A percentile compares a stretch with the other conserved stretches of the same genome.
Conservation (phyloP, 2,113 vertebrate species). For the Eptatretus burgeri region DNA sequence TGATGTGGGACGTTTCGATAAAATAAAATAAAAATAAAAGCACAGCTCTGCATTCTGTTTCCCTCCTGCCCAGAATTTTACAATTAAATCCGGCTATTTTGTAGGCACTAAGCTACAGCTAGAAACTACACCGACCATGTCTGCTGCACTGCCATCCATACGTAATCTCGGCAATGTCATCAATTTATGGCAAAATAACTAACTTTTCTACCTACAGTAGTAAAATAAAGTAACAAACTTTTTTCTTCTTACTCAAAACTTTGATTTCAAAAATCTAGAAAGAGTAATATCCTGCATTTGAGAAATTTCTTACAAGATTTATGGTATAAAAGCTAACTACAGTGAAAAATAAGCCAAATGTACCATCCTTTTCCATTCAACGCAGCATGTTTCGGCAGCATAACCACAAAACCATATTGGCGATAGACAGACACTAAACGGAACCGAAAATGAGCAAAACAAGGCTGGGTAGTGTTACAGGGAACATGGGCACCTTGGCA, state of each 20-base stretch:
- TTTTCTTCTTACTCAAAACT: conserved; percentile 72
- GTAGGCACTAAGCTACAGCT: conserved; percentile 41
- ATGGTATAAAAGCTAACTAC: conserved; percentile 99
- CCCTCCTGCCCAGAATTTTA: conserved; percentile 9
- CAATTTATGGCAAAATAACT: conserved; percentile 94
- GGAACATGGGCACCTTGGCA: conserved; percentile 30
- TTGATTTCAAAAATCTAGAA: conserved; percentile 99
- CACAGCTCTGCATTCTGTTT: conserved; percentile 1
- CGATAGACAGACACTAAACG: conserved; percentile 55
- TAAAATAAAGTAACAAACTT: conserved; percentile 99
- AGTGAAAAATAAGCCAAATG: conserved; percentile 99
- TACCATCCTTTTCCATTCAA: conserved; percentile 24
- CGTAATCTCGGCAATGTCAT: conserved; percentile 18
- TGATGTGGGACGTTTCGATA: conserved; percentile 55
- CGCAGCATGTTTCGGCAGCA: conserved; percentile 42
- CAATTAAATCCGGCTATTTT: conserved; percentile 45
- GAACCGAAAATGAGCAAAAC: conserved; percentile 27
- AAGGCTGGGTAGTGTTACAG: conserved; percentile 37
- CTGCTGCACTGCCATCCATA: conserved; percentile 21
- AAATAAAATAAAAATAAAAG: conserved; percentile 30
- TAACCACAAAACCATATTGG: conserved; percentile 53
- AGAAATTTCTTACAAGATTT: conserved; percentile 99
- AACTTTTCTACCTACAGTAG: conserved; percentile 99
- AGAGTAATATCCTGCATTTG: conserved; percentile 99
- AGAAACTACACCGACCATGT: conserved; percentile 55